Conservation (phyloP, 2,797 vertebrate species). For the Chiroxiphia lanceolata region DNA sequence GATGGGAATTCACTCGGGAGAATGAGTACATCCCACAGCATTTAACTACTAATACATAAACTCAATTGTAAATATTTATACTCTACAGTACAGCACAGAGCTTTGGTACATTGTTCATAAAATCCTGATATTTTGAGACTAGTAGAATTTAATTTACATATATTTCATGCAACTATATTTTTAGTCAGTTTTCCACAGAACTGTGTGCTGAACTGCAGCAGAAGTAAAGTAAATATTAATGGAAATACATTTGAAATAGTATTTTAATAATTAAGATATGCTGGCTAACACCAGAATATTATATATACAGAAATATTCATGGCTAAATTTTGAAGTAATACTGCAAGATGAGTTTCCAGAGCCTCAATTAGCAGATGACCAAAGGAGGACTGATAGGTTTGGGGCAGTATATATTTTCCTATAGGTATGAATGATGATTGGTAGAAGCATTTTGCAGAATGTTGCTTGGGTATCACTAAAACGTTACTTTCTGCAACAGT, state of each 20-base stretch:
- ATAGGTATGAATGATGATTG: background rate
- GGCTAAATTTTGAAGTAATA: background rate
- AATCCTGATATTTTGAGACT: conserved; percentile 1
- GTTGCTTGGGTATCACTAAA: background rate
- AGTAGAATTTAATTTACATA: background rate
- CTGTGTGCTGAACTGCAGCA: background rate
- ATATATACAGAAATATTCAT: background rate
- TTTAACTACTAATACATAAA: background rate
- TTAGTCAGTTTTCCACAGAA: background rate
- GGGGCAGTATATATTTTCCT: background rate
- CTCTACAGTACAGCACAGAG: background rate
- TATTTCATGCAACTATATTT: background rate
- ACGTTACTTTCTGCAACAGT: background rate
- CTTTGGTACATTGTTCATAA: conserved; percentile 5
- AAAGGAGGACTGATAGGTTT: background rate
- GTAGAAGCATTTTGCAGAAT: background rate
- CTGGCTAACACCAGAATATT: background rate
- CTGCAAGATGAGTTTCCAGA: background rate
- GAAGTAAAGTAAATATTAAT: conserved; percentile 7
- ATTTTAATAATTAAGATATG: background rate
- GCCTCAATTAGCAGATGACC: background rate
- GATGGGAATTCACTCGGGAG: background rate
- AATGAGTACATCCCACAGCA: background rate
- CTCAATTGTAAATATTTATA: conserved; percentile 11
- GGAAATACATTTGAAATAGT: background rate